Conservation (phyloP, 2,888 invertebrate genomes). For the Uropetala carovei region DNA sequence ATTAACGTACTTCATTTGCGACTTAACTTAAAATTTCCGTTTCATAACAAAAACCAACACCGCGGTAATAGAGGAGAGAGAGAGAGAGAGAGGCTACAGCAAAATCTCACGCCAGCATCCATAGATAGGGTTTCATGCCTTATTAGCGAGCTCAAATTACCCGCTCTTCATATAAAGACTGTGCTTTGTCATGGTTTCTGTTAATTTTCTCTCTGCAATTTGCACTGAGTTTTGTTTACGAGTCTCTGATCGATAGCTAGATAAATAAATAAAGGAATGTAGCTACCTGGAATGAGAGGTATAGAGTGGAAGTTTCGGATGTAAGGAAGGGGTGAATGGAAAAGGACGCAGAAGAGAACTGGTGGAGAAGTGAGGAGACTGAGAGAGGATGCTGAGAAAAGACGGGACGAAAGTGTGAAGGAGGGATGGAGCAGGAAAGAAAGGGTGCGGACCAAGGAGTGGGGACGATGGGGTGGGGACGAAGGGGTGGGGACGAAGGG, state of each 20-base stretch:
- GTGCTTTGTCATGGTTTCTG: not conserved
- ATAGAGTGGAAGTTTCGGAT: not conserved
- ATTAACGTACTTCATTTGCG: too few species aligned
- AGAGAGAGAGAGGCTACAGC: not conserved
- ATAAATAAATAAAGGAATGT: slow-evolving; percentile 24
- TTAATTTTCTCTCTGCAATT: not conserved
- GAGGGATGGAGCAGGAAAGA: too few species aligned
- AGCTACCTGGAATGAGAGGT: not conserved
- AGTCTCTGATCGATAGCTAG: not conserved
- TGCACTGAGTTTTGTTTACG: not conserved
- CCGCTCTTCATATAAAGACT: not conserved
- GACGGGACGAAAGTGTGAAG: not conserved
- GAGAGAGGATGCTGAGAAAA: not conserved
- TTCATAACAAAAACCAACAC: not conserved
- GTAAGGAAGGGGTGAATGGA: not conserved
- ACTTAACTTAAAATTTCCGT: not conserved
- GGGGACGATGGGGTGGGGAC: too few species aligned
- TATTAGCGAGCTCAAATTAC: not conserved
- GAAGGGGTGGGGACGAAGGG: too few species aligned
- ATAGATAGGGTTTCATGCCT: not conserved
- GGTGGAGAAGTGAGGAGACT: not conserved
- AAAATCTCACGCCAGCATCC: not conserved
- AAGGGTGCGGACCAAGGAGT: too few species aligned
- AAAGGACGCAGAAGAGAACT: not conserved
- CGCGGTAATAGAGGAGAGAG: not conserved